Evolutionary conservation across 2,113 vertebrate genomes (phyloP).

Genomic region (Lepus americanus): DNA sequence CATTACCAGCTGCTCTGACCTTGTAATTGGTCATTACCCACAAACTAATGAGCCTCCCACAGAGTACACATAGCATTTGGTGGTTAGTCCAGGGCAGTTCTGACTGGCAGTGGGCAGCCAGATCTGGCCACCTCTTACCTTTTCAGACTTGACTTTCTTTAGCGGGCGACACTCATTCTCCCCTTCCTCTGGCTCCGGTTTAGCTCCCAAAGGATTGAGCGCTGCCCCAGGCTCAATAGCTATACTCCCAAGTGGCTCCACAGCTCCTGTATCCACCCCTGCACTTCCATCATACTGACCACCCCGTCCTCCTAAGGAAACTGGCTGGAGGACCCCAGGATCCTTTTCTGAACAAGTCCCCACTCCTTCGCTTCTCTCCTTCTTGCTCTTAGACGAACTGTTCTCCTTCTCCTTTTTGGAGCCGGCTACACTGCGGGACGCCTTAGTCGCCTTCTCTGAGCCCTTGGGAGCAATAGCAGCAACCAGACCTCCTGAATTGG

Average conservation of each 20-base stretch:
- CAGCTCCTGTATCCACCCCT: constrained; percentile 92
- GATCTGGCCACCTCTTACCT: constrained; percentile 90
- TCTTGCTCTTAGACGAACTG: constrained; percentile 95
- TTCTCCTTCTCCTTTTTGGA: constrained; percentile 98
- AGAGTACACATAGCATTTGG: constrained; percentile 67
- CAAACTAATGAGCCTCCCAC: constrained; percentile 75
- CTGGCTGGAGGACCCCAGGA: constrained; percentile 92
- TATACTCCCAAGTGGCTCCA: constrained; percentile 97
- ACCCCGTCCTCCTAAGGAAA: constrained; percentile 92
- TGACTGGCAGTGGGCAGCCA: constrained; percentile 69
- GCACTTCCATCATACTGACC: constrained; percentile 93
- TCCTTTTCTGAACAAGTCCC: constrained; percentile 94
- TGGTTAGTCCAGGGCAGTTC: constrained; percentile 62
- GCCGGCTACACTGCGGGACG: constrained; percentile 92
- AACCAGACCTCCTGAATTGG: constrained; percentile 88
- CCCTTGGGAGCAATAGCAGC: constrained; percentile 91
- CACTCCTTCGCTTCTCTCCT: constrained; percentile 95
- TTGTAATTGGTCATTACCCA: constrained; percentile 80
- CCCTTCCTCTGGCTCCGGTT: constrained; percentile 96
- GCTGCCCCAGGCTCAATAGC: constrained; percentile 96
- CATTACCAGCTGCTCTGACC: constrained; percentile 77
- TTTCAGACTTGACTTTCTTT: constrained; percentile 98
- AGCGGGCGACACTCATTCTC: constrained; percentile 95
- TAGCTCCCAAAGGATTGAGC: constrained; percentile 94
- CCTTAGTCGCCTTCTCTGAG: constrained; percentile 95